Evolutionary conservation across 1,140 invertebrate genomes (phyloP).

Genomic region (Formica selysi): DNA sequence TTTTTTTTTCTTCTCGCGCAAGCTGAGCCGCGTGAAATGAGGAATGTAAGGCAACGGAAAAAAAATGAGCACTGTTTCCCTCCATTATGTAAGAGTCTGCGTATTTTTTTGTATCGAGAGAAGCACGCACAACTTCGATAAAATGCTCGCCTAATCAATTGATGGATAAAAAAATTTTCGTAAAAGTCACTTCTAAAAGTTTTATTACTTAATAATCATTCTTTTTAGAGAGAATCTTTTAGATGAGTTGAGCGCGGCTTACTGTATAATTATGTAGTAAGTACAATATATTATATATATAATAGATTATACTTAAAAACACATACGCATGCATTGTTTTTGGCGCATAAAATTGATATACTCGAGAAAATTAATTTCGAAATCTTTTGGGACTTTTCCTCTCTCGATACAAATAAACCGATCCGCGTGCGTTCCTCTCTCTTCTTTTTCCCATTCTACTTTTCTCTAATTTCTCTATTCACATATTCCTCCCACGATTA

Average conservation of each 20-base stretch:
- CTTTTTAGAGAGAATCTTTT: background rate
- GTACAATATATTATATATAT: conserved; percentile 28
- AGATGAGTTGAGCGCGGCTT: conserved; percentile 14
- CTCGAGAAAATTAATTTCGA: conserved; percentile 15
- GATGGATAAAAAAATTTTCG: conserved; percentile 37
- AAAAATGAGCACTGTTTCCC: conserved; percentile 44
- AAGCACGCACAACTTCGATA: conserved; percentile 10
- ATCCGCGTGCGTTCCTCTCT: background rate
- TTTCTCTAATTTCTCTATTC: background rate
- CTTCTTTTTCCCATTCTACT: conserved; percentile 20
- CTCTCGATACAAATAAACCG: conserved; percentile 23
- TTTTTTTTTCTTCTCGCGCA: conserved; percentile 26
- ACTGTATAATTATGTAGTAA: conserved; percentile 25
- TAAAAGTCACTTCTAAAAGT: conserved; percentile 52
- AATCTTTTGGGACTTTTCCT: conserved; percentile 27
- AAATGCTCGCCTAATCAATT: conserved; percentile 9
- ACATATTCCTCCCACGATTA: conserved; percentile 5
- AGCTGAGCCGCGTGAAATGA: conserved; percentile 53
- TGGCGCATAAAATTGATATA: conserved; percentile 30
- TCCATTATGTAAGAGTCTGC: background rate
- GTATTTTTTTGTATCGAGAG: conserved; percentile 24
- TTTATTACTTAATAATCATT: conserved; percentile 20
- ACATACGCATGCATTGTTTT: background rate
- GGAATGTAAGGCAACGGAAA: conserved; percentile 57
- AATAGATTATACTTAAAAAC: background rate